Percentiles rank a stretch among this genome's conserved stretches.
Evolutionary conservation across 2,113 vertebrate species (phyloP).

Genomic region (Melanerpes aurifrons): DNA sequence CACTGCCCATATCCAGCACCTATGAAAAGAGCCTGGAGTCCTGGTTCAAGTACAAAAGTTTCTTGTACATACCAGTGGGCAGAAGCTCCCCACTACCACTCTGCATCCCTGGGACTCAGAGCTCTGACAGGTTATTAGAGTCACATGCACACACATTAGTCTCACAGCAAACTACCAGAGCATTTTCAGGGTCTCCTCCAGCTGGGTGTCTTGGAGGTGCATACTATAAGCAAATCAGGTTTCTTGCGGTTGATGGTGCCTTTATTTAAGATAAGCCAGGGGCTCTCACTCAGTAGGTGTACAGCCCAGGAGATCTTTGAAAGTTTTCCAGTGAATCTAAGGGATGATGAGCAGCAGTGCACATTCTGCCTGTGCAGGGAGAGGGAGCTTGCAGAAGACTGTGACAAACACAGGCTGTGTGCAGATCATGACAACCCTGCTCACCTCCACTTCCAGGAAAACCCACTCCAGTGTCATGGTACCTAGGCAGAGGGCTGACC

Average conservation of each 20-base stretch:
- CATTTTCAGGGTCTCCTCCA: neutral
- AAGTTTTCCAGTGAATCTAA: neutral
- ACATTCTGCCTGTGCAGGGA: neutral
- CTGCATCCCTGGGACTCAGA: neutral
- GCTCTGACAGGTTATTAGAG: neutral
- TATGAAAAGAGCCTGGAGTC: neutral
- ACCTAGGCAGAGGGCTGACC: neutral
- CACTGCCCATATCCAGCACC: neutral
- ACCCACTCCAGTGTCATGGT: neutral
- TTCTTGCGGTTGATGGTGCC: neutral
- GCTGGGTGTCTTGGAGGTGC: neutral
- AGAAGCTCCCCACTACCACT: neutral
- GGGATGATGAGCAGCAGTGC: neutral
- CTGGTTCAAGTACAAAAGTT: neutral
- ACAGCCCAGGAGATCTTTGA: neutral
- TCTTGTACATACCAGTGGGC: neutral
- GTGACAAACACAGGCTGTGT: too few species aligned
- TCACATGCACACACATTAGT: accelerated
- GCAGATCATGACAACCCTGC: accelerated
- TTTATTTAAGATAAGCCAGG: neutral
- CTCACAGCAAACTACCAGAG: neutral
- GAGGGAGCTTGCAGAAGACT: neutral
- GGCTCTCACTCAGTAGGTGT: neutral
- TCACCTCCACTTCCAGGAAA: neutral
- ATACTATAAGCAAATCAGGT: neutral